Evolutionary conservation across 2,797 vertebrate genomes (phyloP).

Genomic region (Otolemur crassicaudatus): DNA sequence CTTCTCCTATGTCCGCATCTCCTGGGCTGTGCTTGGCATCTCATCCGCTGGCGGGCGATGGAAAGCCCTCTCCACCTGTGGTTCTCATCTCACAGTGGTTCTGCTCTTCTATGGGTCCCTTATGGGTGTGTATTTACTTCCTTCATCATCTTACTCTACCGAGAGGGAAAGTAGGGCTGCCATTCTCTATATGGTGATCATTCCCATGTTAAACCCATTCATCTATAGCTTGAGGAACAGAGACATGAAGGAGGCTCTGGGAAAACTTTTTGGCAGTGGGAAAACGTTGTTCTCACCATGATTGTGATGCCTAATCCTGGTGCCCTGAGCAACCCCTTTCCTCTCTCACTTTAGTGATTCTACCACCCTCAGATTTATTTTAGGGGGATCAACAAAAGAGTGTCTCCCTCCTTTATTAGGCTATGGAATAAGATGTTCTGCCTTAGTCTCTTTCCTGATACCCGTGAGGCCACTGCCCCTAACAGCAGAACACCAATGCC

Average conservation of each 20-base stretch:
- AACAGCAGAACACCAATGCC: background rate
- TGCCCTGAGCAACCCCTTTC: background rate
- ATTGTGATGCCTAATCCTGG: background rate
- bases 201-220: constrained; percentile 76
- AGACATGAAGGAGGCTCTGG: constrained; percentile 69
- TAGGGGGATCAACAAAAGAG: background rate
- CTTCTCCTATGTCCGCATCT: constrained; percentile 63
- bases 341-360: background rate
- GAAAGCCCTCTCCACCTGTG: constrained; percentile 74
- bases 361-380: background rate
- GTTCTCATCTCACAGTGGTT: constrained; percentile 71
- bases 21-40: constrained; percentile 51
- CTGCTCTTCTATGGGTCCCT: constrained; percentile 74
- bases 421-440: background rate
- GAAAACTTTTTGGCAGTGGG: constrained; percentile 51
- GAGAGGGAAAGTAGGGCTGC: constrained; percentile 62
- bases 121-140: constrained; percentile 72
- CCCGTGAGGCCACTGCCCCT: background rate
- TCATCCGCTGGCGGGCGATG: constrained; percentile 46
- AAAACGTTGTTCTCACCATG: constrained; percentile 20
- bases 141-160: constrained; percentile 31
- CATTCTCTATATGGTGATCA: constrained; percentile 69
- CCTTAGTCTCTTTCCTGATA: background rate
- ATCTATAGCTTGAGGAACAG: constrained; percentile 76
- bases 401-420: background rate